Evolutionary conservation across 2,888 invertebrate genomes (phyloP), one percentile per base, ranked within the genome.

Genomic region (Pyrrhosoma nymphula): DNA sequence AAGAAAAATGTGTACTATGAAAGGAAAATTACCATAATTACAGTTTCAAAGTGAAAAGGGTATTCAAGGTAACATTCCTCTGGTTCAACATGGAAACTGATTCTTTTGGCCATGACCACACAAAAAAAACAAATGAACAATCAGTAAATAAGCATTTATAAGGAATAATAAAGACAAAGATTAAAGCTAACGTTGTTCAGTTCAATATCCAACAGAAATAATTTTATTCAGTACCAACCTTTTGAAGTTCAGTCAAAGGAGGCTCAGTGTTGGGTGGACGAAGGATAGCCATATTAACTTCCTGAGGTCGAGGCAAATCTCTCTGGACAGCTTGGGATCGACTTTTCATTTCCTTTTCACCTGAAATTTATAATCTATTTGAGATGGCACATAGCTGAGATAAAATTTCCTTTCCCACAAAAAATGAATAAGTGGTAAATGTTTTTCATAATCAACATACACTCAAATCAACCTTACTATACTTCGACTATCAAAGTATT

Each of bases 311-410:
- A 14, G 99, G 99, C 95, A 99, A 97, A 95, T 98, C 98, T 96
- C 99, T 97, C 97, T 99, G 99, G 95, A 99, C 98, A 6, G 98
- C 98, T 96, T 98, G 98, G 0, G 99, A 99, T 16, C 99, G 98
- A 95, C 98, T 98, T 95, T 98, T 98, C 96, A 99, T 97, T 96
- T 98, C 98, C 96, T 97, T 97, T 96, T 98, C 98, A 95, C 97
- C 98, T 98, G 96, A 97, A 96, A 96, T 95, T 93, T 89, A 95
- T 60, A 89, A 95, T 26, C 26, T n/a, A 1, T 26, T 1, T 26
- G 69, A 69, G 69, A 12, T 69, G 69, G 23, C 23, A 90, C 56
- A 20, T 91, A 56, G 12, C n/a, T 91, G 0, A 91, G 16, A 16
- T 20, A 16, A 35, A 91, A 56, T 6, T 90, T 2, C 39, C 14